These are phyloP conservation scores for Lepidochrysops patricia DNA, from an alignment of 2,888 invertebrate species.

Conservation along the genomic window DNA sequence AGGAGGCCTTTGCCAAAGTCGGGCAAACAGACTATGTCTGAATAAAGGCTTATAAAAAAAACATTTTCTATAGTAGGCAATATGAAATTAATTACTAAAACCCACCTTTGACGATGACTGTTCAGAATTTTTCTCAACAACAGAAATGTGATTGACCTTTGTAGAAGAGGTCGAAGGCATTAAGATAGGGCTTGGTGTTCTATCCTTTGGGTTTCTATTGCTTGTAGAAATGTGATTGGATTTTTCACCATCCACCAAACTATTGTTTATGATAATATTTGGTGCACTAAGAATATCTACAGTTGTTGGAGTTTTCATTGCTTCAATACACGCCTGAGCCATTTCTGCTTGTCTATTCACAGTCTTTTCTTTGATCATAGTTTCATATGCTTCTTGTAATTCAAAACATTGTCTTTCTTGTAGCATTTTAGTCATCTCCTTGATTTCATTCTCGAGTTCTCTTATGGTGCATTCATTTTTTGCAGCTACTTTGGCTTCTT, in stretches of 20 bases:
- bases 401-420: constrained; percentile 54
- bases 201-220: constrained; percentile 36
- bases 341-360: constrained; percentile 51
- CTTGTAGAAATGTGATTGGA: constrained; percentile 34
- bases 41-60: too few species aligned
- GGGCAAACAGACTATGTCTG: too few species aligned
- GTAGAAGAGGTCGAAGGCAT: constrained; percentile 35
- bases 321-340: constrained; percentile 56
- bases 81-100: constrained; percentile 20
- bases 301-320: constrained; percentile 44
- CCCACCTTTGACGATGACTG: constrained; percentile 55
- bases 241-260: constrained; percentile 36
- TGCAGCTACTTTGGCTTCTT: constrained; percentile 57
- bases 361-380: constrained; percentile 43
- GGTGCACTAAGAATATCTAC: constrained; percentile 47
- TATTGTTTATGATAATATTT: constrained; percentile 40
- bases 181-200: constrained; percentile 40
- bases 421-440: constrained; percentile 57
- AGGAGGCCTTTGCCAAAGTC: too few species aligned
- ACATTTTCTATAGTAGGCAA: too few species aligned
- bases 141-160: constrained; percentile 52
- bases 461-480: constrained; percentile 55
- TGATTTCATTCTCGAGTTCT: constrained; percentile 63
- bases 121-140: constrained; percentile 44
- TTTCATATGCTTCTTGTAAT: constrained; percentile 42